Evolutionary conservation across 2,113 vertebrate species (phyloP).

Genomic region (Carassius gibelio): DNA sequence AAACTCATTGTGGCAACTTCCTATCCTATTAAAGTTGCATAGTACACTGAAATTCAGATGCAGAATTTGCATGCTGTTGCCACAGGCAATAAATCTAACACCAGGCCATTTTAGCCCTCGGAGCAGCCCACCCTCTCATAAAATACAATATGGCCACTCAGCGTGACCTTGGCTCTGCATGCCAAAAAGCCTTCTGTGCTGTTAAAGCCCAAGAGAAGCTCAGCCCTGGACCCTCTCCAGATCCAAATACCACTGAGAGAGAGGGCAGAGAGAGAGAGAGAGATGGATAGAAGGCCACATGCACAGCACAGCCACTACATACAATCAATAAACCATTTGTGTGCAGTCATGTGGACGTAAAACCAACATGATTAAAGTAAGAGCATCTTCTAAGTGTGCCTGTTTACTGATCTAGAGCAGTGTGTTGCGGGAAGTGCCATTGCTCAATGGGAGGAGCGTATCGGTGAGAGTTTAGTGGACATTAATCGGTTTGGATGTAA

Average conservation of each 20-base stretch:
- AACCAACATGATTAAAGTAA: conserved; percentile 59
- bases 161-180: conserved; percentile 75
- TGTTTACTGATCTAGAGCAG: conserved; percentile 36
- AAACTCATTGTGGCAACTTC: conserved; percentile 12
- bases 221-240: conserved; percentile 69
- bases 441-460: conserved; percentile 59
- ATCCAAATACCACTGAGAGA: conserved; percentile 52
- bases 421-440: conserved; percentile 13
- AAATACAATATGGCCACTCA: conserved; percentile 79
- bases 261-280: conserved; percentile 24
- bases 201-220: conserved; percentile 67
- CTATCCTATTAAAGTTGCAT: conserved; percentile 18
- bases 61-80: conserved; percentile 55
- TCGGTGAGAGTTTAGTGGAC: conserved; percentile 84
- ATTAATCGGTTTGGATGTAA: conserved; percentile 91
- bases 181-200: conserved; percentile 74
- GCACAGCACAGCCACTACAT: conserved; percentile 59
- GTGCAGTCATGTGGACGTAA: conserved; percentile 62
- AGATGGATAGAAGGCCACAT: conserved; percentile 43
- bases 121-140: conserved; percentile 72
- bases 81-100: conserved; percentile 68
- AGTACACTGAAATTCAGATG: conserved; percentile 51
- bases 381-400: conserved; percentile 46
- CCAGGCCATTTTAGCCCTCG: conserved; percentile 66
- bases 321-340: conserved; percentile 75